Conservation (phyloP, 1,140 invertebrate species). For the Drosophila biarmipes region DNA sequence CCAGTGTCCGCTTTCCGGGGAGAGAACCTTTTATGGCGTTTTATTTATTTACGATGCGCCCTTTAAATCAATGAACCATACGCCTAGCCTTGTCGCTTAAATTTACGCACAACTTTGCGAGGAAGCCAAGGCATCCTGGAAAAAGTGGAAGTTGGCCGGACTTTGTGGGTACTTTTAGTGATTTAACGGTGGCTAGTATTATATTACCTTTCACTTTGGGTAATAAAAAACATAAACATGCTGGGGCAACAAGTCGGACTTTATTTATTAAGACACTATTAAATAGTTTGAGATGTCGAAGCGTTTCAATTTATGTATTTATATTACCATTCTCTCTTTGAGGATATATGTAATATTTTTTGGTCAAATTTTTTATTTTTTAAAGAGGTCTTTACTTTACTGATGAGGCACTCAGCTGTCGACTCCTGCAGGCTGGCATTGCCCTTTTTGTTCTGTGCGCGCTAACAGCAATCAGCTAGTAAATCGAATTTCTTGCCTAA, state of each 20-base stretch:
- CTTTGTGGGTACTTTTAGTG: not conserved
- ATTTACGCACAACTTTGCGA: conserved; percentile 63
- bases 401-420: conserved; percentile 1
- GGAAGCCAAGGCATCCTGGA: conserved; percentile 18
- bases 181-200: not conserved
- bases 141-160: conserved; percentile 9
- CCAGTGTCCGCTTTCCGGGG: conserved; percentile 40
- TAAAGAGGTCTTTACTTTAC: not conserved
- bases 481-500: conserved; percentile 82
- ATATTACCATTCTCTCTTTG: too few species aligned
- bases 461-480: conserved; percentile 80
- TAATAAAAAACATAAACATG: not conserved
- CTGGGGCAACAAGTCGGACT: not conserved
- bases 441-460: conserved; percentile 44
- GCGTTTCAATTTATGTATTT: too few species aligned
- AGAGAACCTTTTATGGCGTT: conserved; percentile 72
- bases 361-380: not conserved
- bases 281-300: too few species aligned
- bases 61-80: conserved; percentile 83
- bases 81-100: conserved; percentile 71
- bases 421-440: not conserved
- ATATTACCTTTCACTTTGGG: not conserved
- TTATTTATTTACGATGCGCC: conserved; percentile 79
- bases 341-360: too few species aligned
- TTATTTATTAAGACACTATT: too few species aligned